A percentile compares a stretch with the other conserved stretches of the same genome.
Conservation (phyloP, 2,888 invertebrate genomes). For the Drosophila parthenogenetica region DNA sequence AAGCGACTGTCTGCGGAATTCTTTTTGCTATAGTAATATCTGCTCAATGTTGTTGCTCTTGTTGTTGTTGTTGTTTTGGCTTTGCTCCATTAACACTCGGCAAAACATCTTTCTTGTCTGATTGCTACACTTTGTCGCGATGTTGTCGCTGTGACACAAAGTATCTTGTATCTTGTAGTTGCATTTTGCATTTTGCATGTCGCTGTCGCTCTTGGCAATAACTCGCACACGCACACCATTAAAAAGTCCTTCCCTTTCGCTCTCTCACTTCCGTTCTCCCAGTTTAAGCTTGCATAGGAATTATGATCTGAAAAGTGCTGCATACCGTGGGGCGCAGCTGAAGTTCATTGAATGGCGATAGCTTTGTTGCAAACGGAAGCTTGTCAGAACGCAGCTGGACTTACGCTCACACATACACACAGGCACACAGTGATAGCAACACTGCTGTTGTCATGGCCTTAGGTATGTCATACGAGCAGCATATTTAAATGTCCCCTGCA, state of each 20-base stretch:
- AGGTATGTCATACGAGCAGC: slow-evolving; percentile 50
- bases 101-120: slow-evolving; percentile 64
- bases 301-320: slow-evolving; percentile 70
- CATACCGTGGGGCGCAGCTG: slow-evolving; percentile 57
- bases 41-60: slow-evolving; percentile 5
- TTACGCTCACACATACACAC: slow-evolving; percentile 5
- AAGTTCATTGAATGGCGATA: slow-evolving; percentile 68
- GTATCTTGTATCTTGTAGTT: slow-evolving; percentile 66
- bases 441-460: slow-evolving; percentile 19
- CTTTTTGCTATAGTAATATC: slow-evolving; percentile 25
- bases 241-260: neutral
- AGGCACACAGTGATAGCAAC: slow-evolving; percentile 1
- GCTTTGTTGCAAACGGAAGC: slow-evolving; percentile 46
- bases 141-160: slow-evolving; percentile 67
- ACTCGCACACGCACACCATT: slow-evolving; percentile 25
- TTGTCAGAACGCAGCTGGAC: slow-evolving; percentile 68
- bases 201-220: slow-evolving; percentile 35
- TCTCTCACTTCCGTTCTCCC: neutral
- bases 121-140: slow-evolving; percentile 73
- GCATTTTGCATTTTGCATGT: slow-evolving; percentile 59
- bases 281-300: slow-evolving; percentile 45
- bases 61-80: slow-evolving; percentile 14
- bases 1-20: slow-evolving; percentile 45
- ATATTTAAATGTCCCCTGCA: slow-evolving; percentile 70
- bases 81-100: slow-evolving; percentile 54